Conservation (phyloP, 92 coral and sea anemone genomes). For the Phymanthus crucifer region DNA sequence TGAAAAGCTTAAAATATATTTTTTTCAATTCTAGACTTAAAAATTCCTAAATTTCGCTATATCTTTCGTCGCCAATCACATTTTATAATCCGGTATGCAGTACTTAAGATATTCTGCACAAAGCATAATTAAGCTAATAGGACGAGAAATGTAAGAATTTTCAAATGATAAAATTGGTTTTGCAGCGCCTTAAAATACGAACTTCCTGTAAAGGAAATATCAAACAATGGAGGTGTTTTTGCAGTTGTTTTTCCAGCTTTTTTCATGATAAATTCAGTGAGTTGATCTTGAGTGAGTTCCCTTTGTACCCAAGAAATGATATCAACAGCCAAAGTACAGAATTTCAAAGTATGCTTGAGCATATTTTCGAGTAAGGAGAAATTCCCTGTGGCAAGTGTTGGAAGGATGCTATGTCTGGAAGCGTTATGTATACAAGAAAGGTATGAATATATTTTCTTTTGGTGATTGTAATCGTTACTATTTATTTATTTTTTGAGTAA, state of each 20-base stretch:
- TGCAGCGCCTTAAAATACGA: background rate
- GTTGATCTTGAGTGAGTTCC: background rate
- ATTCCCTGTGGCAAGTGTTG: background rate
- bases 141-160: background rate
- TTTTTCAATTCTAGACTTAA: background rate
- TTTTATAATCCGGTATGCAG: background rate
- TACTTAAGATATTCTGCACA: background rate
- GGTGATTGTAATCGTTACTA: background rate
- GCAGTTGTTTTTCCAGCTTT: background rate
- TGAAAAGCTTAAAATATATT: background rate
- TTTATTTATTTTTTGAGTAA: background rate
- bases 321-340: background rate
- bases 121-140: background rate
- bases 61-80: background rate
- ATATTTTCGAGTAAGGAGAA: background rate
- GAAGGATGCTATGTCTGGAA: background rate
- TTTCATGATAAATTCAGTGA: background rate
- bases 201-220: background rate
- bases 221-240: background rate
- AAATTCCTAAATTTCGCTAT: background rate
- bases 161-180: too few relatives aligned
- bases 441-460: constrained; percentile 1
- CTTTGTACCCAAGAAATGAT: background rate
- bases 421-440: background rate
- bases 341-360: background rate